Percentiles rank a stretch among this genome's conserved stretches.
These are phyloP conservation scores for Ophion ellenae DNA, from an alignment of 2,888 invertebrate species.

Conservation along the genomic window DNA sequence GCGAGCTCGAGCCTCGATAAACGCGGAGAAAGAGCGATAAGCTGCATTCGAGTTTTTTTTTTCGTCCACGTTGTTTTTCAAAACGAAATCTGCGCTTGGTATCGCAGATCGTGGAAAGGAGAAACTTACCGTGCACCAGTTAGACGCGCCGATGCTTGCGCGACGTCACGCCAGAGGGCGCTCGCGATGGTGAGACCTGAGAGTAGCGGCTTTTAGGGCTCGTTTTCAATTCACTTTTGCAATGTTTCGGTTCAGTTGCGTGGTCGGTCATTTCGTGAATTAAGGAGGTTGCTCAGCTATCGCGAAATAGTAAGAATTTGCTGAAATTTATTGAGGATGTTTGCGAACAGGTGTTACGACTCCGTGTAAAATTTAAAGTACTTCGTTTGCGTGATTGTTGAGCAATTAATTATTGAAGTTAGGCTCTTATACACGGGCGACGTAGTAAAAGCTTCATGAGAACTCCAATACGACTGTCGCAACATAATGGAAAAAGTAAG, in stretches of 20 bases:
- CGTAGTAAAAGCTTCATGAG: no score
- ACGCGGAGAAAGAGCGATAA: neutral
- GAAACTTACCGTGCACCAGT: slow-evolving; percentile 45
- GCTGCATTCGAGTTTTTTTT: neutral
- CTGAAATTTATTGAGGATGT: no score
- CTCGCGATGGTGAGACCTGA: slow-evolving; percentile 27
- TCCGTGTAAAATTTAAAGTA: no score
- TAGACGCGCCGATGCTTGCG: slow-evolving; percentile 26
- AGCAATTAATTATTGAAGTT: no score
- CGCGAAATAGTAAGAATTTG: no score
- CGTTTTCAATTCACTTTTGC: slow-evolving; percentile 28
- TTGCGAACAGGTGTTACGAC: no score
- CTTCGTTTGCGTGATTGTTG: no score
- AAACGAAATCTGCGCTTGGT: slow-evolving; percentile 35
- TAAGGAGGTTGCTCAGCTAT: no score
- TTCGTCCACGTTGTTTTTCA: slow-evolving; percentile 31
- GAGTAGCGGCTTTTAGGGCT: slow-evolving; percentile 49
- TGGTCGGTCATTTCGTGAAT: neutral
- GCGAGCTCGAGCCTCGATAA: neutral
- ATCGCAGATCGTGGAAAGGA: slow-evolving; percentile 17
- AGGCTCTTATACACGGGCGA: no score
- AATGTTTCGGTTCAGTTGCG: neutral
- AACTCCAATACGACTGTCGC: no score
- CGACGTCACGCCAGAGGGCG: slow-evolving; percentile 40
- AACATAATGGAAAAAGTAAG: no score